These are phyloP conservation scores for Melanotaenia trifasciata DNA, from an alignment of 2,797 vertebrate species.

Conservation along the genomic window DNA sequence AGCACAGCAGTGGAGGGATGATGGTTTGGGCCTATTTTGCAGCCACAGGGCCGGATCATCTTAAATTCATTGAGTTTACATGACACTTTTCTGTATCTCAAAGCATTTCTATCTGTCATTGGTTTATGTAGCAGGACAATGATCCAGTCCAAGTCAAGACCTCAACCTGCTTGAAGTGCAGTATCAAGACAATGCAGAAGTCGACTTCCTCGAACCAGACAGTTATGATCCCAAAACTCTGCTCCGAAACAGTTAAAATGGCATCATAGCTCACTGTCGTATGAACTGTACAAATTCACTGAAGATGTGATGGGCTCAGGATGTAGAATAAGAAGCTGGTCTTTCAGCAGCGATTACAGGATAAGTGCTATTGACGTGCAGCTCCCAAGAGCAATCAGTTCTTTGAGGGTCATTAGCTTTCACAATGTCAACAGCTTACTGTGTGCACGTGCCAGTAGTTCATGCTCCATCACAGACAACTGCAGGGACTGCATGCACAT, in stretches of 20 bases:
- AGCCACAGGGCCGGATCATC: too few relatives aligned
- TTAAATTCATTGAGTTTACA: too few relatives aligned
- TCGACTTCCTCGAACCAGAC: not conserved
- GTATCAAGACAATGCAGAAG: too few relatives aligned
- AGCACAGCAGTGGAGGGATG: too few relatives aligned
- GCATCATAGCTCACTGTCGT: conserved; percentile 17
- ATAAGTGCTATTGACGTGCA: conserved; percentile 73
- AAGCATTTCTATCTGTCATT: too few relatives aligned
- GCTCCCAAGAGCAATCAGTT: conserved; percentile 66
- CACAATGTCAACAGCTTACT: conserved; percentile 49
- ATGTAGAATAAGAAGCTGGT: conserved; percentile 31
- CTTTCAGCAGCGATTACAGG: conserved; percentile 51
- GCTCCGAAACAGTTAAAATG: conserved; percentile 9
- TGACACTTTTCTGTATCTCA: too few relatives aligned
- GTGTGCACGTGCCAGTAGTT: conserved; percentile 44
- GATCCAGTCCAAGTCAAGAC: too few relatives aligned
- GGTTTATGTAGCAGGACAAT: too few relatives aligned
- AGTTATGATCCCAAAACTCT: not conserved
- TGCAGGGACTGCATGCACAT: not conserved
- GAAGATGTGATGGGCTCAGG: not conserved
- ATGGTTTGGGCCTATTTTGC: too few relatives aligned
- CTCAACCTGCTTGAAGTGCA: too few relatives aligned
- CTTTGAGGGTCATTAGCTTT: conserved; percentile 64
- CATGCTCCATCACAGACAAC: conserved; percentile 27
- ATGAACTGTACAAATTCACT: not conserved